phyloP scores from a whole-genome alignment of 2,113 vertebrate genomes.

The Tupaia chinensis region DNA sequence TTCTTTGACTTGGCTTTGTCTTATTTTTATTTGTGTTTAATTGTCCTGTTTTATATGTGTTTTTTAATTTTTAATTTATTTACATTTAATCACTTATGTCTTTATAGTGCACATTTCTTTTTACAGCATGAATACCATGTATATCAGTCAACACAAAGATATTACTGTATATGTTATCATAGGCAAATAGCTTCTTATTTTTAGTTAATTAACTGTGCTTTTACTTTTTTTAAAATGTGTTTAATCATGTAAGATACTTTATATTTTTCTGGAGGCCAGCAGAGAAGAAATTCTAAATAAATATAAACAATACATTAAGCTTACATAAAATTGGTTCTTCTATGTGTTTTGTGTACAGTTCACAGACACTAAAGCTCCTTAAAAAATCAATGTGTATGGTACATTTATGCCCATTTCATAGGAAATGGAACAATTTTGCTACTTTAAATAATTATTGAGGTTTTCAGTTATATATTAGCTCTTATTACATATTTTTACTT shows the following conservation, averaged over 20 bases:
- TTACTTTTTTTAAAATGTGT: no score
- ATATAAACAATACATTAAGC: constrained; percentile 68
- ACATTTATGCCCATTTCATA: constrained; percentile 61
- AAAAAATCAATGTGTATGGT: constrained; percentile 52
- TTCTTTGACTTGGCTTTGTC: constrained; percentile 51
- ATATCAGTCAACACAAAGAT: no score
- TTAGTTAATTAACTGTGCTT: no score
- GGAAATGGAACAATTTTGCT: constrained; percentile 48
- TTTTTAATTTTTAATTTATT: not conserved
- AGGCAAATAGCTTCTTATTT: no score
- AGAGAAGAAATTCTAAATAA: constrained; percentile 52
- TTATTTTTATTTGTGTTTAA: constrained; percentile 62
- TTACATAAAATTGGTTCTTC: constrained; percentile 56
- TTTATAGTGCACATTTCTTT: no score
- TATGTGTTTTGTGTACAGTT: constrained; percentile 41
- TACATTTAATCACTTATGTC: no score
- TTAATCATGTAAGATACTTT: constrained; percentile 58
- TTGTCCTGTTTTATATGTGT: constrained; percentile 18
- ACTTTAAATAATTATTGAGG: constrained; percentile 62
- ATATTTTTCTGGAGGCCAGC: constrained; percentile 49
- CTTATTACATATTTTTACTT: constrained; percentile 60
- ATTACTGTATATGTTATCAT: no score
- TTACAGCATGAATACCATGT: no score
- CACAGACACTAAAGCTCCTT: constrained; percentile 32
- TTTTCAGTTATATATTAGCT: constrained; percentile 36